Evolutionary conservation across 2,888 invertebrate species (phyloP), one percentile per base, ranked within the genome.

Genomic region (Allophyes oxyacanthae): DNA sequence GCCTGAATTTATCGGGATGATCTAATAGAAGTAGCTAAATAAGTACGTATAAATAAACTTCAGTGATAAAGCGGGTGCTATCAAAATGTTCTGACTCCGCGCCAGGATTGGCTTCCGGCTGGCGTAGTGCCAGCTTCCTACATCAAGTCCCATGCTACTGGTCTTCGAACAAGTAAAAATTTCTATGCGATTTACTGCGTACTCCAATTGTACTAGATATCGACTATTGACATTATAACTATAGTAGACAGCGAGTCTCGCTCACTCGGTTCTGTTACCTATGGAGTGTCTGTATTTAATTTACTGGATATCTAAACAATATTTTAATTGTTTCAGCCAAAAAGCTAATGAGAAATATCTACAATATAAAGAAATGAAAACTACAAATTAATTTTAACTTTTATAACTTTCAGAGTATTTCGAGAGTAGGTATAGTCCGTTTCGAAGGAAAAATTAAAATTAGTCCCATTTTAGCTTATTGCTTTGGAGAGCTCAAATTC

Each of bases 61-160:
- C 50, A 60, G 63, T 71, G 71, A 85, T 87, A 88, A 83, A 84
- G 77, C 82, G 72, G 75, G 78, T 80, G 72, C 79, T 86, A 87
- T 88, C 89, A 85, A 84, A 88, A 86, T 84, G 85, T 84, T 85
- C 87, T 83, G 88, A 86, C 78, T 83, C 77, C 62, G 84, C 82
- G 87, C 88, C 89, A 89, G 88, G 82, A 90, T 87, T 85, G 82
- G 83, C 83, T 86, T 85, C 84, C 86, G 81, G 70, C 84, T 92
- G 92, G 92, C 90, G 63, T 20, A 55, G 59, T 36, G 90, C 92
- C 92, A 92, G 82, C 61, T 79, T 79, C 78, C 82, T 79, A 77
- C 78, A 78, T 73, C 75, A 77, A 81, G 75, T 79, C 78, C 77
- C 75, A 49, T 54, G 40, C 43, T 46, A 50, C 46, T 80, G 68